Evolutionary conservation across 2,113 vertebrate genomes (phyloP).

Genomic region (Rallus limicola): DNA sequence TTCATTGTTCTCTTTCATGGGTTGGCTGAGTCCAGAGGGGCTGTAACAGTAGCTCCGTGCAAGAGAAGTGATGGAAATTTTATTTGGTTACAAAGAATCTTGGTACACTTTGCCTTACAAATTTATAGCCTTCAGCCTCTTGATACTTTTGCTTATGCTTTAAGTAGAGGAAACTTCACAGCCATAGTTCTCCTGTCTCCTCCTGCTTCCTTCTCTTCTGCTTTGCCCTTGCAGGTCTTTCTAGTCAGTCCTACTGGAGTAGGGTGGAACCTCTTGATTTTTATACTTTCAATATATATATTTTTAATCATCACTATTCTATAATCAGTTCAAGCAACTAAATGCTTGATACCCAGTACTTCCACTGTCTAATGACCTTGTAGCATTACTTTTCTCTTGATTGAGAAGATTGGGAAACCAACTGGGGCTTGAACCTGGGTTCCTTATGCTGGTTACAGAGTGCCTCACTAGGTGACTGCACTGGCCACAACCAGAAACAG

Average conservation of each 20-base stretch:
- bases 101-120: neutral
- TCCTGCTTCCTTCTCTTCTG: neutral
- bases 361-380: neutral
- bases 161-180: neutral
- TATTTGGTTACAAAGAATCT: neutral
- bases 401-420: neutral
- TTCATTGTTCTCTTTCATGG: neutral
- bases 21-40: neutral
- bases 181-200: neutral
- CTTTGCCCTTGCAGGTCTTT: neutral
- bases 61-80: neutral
- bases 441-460: neutral
- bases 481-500: neutral
- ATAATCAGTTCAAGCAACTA: neutral
- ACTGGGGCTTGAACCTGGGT: neutral
- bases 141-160: neutral
- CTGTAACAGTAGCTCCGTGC: neutral
- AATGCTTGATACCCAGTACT: neutral
- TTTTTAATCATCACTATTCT: neutral
- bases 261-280: neutral
- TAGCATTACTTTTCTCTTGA: neutral
- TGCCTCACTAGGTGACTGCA: neutral
- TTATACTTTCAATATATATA: neutral
- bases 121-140: neutral
- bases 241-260: neutral